phyloP scores from a whole-genome alignment of 2,113 vertebrate genomes.

The Chloropsis cyanopogon region DNA sequence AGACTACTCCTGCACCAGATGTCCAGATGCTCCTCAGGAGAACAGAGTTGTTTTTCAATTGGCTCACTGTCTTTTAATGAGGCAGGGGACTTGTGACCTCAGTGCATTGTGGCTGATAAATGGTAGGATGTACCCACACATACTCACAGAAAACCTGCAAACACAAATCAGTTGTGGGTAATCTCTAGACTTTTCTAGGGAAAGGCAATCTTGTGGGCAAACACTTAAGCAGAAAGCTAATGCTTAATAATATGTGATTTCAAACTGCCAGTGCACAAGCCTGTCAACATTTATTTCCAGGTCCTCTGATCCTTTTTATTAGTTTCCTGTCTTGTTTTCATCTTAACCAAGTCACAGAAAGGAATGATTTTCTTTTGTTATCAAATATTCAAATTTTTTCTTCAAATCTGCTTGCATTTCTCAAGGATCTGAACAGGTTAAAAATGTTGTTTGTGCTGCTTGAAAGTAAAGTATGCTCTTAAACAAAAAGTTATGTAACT shows the following conservation, averaged over 20 bases:
- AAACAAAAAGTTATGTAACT: conserved; percentile 52
- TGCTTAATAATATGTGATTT: conserved; percentile 26
- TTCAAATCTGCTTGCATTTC: neutral
- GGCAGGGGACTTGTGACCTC: conserved; percentile 45
- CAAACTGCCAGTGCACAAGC: conserved; percentile 19
- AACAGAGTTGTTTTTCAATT: conserved; percentile 3
- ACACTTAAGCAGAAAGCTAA: conserved; percentile 39
- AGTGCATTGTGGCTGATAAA: conserved; percentile 26
- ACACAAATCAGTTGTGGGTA: conserved; percentile 9
- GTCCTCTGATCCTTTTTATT: conserved; percentile 57
- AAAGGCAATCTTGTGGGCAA: conserved; percentile 43
- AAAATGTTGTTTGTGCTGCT: conserved; percentile 20
- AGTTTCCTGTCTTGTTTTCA: conserved; percentile 45
- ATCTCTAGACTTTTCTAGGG: conserved; percentile 12
- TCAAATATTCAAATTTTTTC: neutral
- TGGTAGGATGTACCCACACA: neutral
- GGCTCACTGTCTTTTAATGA: conserved; percentile 37
- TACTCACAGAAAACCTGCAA: conserved; percentile 29
- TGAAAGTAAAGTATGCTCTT: neutral
- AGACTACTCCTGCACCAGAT: neutral
- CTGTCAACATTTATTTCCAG: conserved; percentile 43
- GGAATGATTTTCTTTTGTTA: conserved; percentile 4
- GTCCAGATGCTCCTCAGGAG: neutral
- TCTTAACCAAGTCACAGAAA: conserved; percentile 20
- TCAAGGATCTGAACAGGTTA: conserved; percentile 15